A percentile compares a stretch with the other conserved stretches of the same genome.
These are phyloP conservation scores for Eupristina koningsbergeri DNA, from an alignment of 1,140 invertebrate genomes.

Conservation along the genomic window DNA sequence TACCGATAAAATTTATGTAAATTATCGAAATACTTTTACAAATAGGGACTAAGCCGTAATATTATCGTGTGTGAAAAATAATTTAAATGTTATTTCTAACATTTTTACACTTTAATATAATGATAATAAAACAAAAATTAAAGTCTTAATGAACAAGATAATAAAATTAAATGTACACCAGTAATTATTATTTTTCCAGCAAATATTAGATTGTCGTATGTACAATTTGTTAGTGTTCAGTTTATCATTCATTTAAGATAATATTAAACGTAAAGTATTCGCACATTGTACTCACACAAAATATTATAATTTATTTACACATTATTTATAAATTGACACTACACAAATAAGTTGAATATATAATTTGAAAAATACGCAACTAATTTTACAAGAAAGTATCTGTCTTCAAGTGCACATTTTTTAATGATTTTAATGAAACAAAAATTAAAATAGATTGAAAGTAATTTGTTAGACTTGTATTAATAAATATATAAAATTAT, in stretches of 20 bases:
- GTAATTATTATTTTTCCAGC: slow-evolving; percentile 8
- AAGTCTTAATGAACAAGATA: slow-evolving; percentile 19
- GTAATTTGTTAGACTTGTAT: not conserved
- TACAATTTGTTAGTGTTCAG: not conserved
- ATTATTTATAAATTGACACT: not conserved
- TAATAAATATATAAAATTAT: not conserved
- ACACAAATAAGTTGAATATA: not conserved
- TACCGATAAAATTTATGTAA: too few relatives aligned
- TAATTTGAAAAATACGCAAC: not conserved
- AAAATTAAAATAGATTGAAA: too few relatives aligned
- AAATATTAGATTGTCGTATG: not conserved
- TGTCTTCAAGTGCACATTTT: too few relatives aligned
- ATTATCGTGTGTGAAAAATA: not conserved
- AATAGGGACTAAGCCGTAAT: not conserved
- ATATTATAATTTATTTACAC: not conserved
- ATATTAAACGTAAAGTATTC: not conserved
- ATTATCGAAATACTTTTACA: not conserved
- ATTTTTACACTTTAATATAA: not conserved
- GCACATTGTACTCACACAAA: not conserved
- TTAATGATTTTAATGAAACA: too few relatives aligned
- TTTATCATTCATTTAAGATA: slow-evolving; percentile 5
- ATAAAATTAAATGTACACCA: slow-evolving; percentile 10
- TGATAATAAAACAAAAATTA: slow-evolving; percentile 21
- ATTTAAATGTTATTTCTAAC: slow-evolving; percentile 11
- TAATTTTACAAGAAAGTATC: too few relatives aligned